Conservation (phyloP, 1,140 invertebrate species). For the Drosophila oshimai region DNA sequence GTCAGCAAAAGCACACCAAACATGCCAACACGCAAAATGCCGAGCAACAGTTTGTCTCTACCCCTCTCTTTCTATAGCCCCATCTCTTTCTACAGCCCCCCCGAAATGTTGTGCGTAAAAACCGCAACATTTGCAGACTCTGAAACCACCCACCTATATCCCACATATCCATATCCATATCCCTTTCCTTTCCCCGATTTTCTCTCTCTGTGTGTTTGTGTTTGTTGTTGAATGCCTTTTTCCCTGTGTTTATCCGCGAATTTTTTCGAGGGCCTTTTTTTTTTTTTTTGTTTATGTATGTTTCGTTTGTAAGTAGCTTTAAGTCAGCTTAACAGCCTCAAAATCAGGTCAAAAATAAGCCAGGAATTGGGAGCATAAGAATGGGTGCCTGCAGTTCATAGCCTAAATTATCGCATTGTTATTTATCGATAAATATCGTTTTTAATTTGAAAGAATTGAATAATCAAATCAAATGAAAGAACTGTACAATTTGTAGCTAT, state of each 20-base stretch:
- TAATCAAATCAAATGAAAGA: no score
- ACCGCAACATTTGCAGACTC: conserved; percentile 62
- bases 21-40: conserved; percentile 64
- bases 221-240: background rate
- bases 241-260: conserved; percentile 9
- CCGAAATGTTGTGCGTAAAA: conserved; percentile 35
- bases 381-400: no score
- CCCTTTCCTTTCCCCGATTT: conserved; percentile 2
- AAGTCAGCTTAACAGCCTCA: background rate
- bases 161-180: background rate
- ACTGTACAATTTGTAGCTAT: no score
- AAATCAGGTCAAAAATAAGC: conserved; percentile 22
- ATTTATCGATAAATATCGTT: no score
- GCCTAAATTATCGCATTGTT: no score
- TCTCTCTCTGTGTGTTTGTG: background rate
- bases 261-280: conserved; percentile 9
- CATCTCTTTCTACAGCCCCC: background rate
- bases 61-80: conserved; percentile 5
- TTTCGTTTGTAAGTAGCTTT: conserved; percentile 17
- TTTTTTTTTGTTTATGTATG: background rate
- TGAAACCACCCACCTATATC: background rate
- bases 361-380: background rate
- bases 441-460: no score
- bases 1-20: conserved; percentile 65
- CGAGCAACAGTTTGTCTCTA: conserved; percentile 41